phyloP scores from a whole-genome alignment of 2,888 invertebrate species.

The Sthenelais limicola region DNA sequence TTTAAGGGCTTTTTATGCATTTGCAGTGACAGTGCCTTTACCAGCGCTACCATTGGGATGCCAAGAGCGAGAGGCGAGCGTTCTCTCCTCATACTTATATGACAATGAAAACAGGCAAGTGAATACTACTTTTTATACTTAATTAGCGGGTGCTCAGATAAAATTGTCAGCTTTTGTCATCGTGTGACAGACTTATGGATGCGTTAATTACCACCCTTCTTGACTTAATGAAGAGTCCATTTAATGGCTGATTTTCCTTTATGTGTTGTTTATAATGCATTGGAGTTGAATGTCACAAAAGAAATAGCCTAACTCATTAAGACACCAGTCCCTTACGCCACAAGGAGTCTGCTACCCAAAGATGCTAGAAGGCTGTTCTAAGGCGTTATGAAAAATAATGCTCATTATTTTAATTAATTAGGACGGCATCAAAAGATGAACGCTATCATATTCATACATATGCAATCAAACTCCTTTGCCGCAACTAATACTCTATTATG shows the following conservation, averaged over 20 bases:
- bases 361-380: no score
- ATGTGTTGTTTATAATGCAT: no score
- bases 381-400: no score
- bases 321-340: no score
- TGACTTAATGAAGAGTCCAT: conserved; percentile 7
- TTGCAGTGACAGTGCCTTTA: background rate
- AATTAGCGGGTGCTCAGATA: conserved; percentile 12
- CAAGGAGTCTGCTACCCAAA: no score
- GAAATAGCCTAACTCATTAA: no score
- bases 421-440: no score
- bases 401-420: no score
- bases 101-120: conserved; percentile 2
- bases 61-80: background rate
- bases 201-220: conserved; percentile 27
- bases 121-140: background rate
- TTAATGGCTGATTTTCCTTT: conserved; percentile 4
- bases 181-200: conserved; percentile 24
- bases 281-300: no score
- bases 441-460: no score
- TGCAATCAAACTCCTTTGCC: no score
- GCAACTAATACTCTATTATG: no score
- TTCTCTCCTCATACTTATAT: conserved; percentile 23
- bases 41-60: background rate
- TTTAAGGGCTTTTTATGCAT: background rate
- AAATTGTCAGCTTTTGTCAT: conserved; percentile 17